These are phyloP conservation scores for Tympanoctomys barrerae DNA, from an alignment of 2,797 vertebrate genomes.

Conservation along the genomic window DNA sequence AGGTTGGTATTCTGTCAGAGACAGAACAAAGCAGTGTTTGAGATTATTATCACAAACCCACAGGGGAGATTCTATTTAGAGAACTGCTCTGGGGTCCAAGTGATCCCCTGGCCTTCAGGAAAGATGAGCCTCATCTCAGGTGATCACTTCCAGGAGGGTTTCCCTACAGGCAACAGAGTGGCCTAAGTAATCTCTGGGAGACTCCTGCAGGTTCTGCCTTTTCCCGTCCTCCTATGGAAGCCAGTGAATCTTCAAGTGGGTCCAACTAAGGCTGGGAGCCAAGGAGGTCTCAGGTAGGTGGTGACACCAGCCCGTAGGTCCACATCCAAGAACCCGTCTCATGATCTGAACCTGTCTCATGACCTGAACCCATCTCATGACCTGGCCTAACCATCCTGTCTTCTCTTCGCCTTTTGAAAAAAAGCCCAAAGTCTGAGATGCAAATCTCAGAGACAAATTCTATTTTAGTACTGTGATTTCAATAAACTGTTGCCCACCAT, in stretches of 20 bases:
- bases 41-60: neutral
- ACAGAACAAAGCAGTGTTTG: neutral
- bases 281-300: neutral
- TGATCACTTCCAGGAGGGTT: neutral
- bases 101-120: neutral
- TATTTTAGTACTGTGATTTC: conserved; percentile 75
- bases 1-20: neutral
- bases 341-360: too few species aligned
- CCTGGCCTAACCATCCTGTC: neutral
- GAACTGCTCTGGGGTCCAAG: neutral
- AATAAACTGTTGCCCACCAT: conserved; percentile 66
- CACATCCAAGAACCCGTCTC: rapidly evolving
- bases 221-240: neutral
- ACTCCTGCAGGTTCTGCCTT: conserved; percentile 34
- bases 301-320: too few species aligned
- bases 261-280: neutral
- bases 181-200: conserved; percentile 20
- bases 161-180: neutral
- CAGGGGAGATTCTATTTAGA: conserved; percentile 19
- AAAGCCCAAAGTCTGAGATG: conserved; percentile 35
- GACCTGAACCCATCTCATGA: rapidly evolving
- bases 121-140: neutral
- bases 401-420: conserved; percentile 26
- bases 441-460: conserved; percentile 75
- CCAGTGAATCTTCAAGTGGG: conserved; percentile 3